Base-by-base conservation (phyloP, 2,797 vertebrate species). In the Crenuchus spilurus region DNA sequence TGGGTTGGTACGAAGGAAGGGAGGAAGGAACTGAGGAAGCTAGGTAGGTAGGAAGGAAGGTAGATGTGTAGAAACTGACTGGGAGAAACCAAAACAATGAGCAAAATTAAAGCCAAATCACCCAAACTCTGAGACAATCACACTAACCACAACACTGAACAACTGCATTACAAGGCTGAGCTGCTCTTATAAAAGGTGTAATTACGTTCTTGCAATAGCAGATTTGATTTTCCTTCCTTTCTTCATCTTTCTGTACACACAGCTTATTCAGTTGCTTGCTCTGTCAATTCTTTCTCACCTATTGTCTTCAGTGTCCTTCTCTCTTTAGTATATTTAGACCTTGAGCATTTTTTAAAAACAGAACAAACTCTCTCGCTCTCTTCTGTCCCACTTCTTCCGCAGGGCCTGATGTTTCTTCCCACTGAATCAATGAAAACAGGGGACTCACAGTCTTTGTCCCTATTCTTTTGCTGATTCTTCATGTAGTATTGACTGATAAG, bases 401-500 rank as follows among this genome's bases (percentile, higher is more conserved):
- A 0, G 0, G 4, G 26, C n/a, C 14, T 69, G 22, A 22, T 22
- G 8, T 3, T 52, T 64, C 20, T 42, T 9, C 16, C 1, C 8
- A 4, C 20, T 2, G 33, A 64, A 79, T 72, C 30, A 22, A 72
- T 46, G 24, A 60, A 20, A 26, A 26, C 2, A 4, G 18, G 6
- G 31, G 14, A 9, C 31, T 28, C n/a, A 6, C 42, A 13, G 16
- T 49, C 49, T 22, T 3, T 30, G 52, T 31, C 22, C 26, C 20
- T 24, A 41, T 10, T 30, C 57, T 42, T 7, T 13, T 9, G 51
- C 26, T 31, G 30, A 41, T 22, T 33, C 22, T 7, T 57, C 62
- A 49, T 30, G 33, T 3, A 11, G 31, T 63, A 64, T 31, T 33
- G 63, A 80, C 51, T 37, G 54, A 18, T 20, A 51, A 13, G 48